A percentile compares a stretch with the other conserved stretches of the same genome.
Conservation (phyloP, 2,797 vertebrate genomes). For the Lepus oiostolus region DNA sequence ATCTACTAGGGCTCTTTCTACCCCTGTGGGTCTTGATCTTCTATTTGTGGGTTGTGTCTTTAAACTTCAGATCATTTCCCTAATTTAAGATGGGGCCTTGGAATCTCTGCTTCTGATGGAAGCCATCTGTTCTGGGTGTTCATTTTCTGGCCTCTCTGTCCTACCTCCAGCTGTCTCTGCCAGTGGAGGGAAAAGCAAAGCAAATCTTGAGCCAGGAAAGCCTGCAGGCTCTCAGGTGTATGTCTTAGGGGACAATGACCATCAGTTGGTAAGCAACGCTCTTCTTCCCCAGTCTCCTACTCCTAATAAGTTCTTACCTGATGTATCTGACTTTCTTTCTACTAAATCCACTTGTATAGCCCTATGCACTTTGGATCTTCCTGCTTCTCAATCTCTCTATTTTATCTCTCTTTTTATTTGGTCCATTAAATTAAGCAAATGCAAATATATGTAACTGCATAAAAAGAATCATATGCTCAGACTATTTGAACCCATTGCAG, state of each 20-base stretch:
- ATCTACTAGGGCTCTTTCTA: not conserved
- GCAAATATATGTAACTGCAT: too few species aligned
- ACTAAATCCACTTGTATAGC: not conserved
- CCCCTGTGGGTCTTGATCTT: not conserved
- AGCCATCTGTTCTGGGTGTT: not conserved
- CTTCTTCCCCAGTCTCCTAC: not conserved
- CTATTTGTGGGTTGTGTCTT: not conserved
- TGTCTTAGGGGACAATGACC: not conserved
- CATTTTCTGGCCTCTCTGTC: not conserved
- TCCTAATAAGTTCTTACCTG: not conserved
- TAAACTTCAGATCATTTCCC: not conserved
- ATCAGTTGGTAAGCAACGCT: too few species aligned
- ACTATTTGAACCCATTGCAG: too few species aligned
- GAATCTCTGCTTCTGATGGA: not conserved
- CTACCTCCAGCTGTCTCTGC: not conserved
- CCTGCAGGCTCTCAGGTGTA: not conserved
- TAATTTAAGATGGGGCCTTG: not conserved
- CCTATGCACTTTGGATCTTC: not conserved
- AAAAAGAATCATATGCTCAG: too few species aligned
- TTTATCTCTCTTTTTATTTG: not conserved
- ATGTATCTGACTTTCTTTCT: not conserved
- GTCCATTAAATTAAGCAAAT: too few species aligned
- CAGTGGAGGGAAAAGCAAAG: too few species aligned
- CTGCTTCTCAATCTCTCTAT: not conserved
- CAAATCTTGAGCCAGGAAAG: not conserved